phyloP scores from a whole-genome alignment of 2,888 invertebrate species.

The Plagodis pulveraria region DNA sequence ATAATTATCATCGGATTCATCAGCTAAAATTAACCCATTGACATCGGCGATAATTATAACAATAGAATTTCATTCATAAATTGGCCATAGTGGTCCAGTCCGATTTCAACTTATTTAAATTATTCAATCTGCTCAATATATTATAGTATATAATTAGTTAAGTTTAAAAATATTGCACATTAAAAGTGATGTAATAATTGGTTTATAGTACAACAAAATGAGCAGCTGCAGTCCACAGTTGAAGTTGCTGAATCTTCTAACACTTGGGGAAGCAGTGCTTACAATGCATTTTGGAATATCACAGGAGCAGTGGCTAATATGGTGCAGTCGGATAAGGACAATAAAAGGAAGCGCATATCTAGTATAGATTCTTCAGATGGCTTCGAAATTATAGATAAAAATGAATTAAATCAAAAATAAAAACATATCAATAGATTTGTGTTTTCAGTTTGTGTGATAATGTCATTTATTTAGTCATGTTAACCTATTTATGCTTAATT shows the following conservation, averaged over 20 bases:
- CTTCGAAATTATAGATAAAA: slow-evolving; percentile 79
- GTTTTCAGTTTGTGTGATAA: slow-evolving; percentile 28
- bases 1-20: no score
- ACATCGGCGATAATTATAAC: no score
- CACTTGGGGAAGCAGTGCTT: slow-evolving; percentile 71
- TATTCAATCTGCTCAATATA: no score
- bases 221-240: slow-evolving; percentile 63
- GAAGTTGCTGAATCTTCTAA: slow-evolving; percentile 57
- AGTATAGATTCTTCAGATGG: slow-evolving; percentile 78
- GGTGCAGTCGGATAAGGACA: slow-evolving; percentile 58
- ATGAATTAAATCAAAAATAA: slow-evolving; percentile 66
- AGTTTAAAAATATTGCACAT: no score
- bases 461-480: slow-evolving; percentile 18
- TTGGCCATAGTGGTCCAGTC: no score
- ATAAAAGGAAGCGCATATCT: slow-evolving; percentile 62
- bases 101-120: no score
- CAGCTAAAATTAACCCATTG: no score
- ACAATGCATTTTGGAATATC: slow-evolving; percentile 68
- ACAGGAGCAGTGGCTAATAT: slow-evolving; percentile 69
- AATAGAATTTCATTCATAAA: no score
- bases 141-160: no score
- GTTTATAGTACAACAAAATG: slow-evolving; percentile 60
- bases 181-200: no score
- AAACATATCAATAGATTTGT: slow-evolving; percentile 31
- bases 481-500: slow-evolving; percentile 30